A percentile compares a stretch with the other conserved stretches of the same genome.
Evolutionary conservation across 2,888 invertebrate genomes (phyloP).

Genomic region (Idaea biselata): DNA sequence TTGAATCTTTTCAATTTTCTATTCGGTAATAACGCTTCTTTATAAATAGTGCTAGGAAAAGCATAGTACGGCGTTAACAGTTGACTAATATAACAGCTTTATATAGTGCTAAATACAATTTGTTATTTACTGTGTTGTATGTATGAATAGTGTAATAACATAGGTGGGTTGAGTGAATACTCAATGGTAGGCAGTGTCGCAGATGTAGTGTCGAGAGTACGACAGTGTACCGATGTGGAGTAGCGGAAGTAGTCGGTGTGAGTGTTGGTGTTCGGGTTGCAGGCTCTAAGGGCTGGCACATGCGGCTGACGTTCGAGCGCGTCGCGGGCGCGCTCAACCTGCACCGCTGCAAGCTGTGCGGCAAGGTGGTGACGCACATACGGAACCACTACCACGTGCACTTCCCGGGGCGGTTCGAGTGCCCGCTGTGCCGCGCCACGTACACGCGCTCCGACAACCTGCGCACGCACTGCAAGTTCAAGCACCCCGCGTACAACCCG

Average conservation of each 20-base stretch:
- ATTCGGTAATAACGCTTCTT: slow-evolving; percentile 70
- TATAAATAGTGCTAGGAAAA: slow-evolving; percentile 70
- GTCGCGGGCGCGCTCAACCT: slow-evolving; percentile 95
- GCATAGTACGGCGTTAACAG: slow-evolving; percentile 70
- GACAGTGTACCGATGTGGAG: slow-evolving; percentile 25
- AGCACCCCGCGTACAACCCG: slow-evolving; percentile 92
- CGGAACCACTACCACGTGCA: slow-evolving; percentile 97
- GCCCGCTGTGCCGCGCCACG: slow-evolving; percentile 93
- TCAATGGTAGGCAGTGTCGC: slow-evolving; percentile 37
- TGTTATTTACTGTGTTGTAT: slow-evolving; percentile 11
- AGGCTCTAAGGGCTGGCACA: slow-evolving; percentile 97
- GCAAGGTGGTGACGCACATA: slow-evolving; percentile 96
- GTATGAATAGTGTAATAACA: slow-evolving; percentile 8
- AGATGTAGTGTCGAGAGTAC: slow-evolving; percentile 27
- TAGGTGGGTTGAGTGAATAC: slow-evolving; percentile 9
- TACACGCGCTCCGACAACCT: slow-evolving; percentile 96
- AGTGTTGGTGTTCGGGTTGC: slow-evolving; percentile 79
- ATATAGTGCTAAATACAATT: slow-evolving; percentile 56
- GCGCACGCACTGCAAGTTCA: slow-evolving; percentile 95
- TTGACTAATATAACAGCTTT: slow-evolving; percentile 57
- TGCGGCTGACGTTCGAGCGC: slow-evolving; percentile 96
- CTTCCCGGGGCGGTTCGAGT: slow-evolving; percentile 95
- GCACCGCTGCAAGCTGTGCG: slow-evolving; percentile 96
- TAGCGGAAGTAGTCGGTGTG: slow-evolving; percentile 24
- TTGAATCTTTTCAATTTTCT: slow-evolving; percentile 50